Conservation (phyloP, 2,888 invertebrate genomes). For the Rotaria sp. region DNA sequence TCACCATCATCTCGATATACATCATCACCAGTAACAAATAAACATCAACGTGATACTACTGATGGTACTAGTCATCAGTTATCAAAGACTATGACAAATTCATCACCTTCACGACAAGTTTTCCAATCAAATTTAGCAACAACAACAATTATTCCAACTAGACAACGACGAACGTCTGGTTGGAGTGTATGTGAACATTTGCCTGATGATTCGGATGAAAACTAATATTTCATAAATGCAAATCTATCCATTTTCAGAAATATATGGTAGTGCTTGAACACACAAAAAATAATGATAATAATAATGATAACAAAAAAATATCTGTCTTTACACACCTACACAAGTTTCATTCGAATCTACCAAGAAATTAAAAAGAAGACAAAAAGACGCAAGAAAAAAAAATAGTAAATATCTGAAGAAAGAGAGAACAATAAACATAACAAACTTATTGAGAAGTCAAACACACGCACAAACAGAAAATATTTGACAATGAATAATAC, state of each 20-base stretch:
- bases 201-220: not conserved
- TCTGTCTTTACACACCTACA: not conserved
- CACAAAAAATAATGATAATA: not conserved
- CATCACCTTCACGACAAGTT: not conserved
- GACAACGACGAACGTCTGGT: not conserved
- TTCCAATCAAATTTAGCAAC: not conserved
- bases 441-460: not conserved
- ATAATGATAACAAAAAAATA: not conserved
- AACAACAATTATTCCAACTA: not conserved
- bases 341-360: not conserved
- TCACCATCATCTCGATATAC: not conserved
- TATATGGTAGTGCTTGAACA: not conserved
- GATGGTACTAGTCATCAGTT: not conserved
- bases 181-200: not conserved
- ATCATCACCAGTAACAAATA: not conserved
- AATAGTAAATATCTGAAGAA: not conserved
- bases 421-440: not conserved
- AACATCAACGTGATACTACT: not conserved
- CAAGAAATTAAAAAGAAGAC: not conserved
- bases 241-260: not conserved
- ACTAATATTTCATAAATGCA: not conserved
- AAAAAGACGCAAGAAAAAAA: not conserved
- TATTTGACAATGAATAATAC: not conserved
- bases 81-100: not conserved
- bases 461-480: not conserved